These are phyloP conservation scores for Alviniconcha marisindica DNA, from an alignment of 1,140 invertebrate species.

Conservation along the genomic window DNA sequence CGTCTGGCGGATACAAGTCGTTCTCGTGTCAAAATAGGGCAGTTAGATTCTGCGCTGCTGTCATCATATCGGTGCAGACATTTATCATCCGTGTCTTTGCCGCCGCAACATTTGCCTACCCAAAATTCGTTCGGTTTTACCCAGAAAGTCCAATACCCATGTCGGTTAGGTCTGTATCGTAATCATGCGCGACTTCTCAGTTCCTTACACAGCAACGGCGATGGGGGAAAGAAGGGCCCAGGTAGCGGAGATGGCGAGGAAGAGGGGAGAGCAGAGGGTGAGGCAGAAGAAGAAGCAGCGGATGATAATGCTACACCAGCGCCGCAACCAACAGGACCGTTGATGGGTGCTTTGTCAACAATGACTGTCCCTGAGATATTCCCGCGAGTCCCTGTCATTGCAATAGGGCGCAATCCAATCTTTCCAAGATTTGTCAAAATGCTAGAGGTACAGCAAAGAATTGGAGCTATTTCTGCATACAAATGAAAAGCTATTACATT, in stretches of 20 bases:
- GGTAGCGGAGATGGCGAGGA: slow-evolving; percentile 11
- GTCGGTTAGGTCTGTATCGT: too few species aligned
- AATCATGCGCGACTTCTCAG: slow-evolving; percentile 6
- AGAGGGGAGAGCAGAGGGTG: background rate
- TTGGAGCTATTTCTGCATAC: too few species aligned
- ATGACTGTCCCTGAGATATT: slow-evolving; percentile 97
- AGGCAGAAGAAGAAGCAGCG: background rate
- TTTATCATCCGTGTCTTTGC: background rate
- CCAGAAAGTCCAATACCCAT: too few species aligned
- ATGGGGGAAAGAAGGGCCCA: background rate
- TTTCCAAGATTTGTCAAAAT: slow-evolving; percentile 99
- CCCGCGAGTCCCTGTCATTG: slow-evolving; percentile 96
- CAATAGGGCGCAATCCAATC: slow-evolving; percentile 94
- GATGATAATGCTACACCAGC: background rate
- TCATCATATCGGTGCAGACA: background rate
- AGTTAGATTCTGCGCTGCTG: background rate
- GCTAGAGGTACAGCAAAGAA: slow-evolving; percentile 89
- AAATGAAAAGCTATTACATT: too few species aligned
- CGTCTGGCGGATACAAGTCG: background rate
- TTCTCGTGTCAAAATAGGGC: background rate
- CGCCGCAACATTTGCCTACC: background rate
- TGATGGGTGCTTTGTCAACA: slow-evolving; percentile 74
- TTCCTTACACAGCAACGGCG: background rate
- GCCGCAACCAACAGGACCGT: background rate
- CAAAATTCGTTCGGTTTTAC: background rate